Conservation (phyloP, 92 coral and sea anemone species). For the Diadumene lineata region DNA sequence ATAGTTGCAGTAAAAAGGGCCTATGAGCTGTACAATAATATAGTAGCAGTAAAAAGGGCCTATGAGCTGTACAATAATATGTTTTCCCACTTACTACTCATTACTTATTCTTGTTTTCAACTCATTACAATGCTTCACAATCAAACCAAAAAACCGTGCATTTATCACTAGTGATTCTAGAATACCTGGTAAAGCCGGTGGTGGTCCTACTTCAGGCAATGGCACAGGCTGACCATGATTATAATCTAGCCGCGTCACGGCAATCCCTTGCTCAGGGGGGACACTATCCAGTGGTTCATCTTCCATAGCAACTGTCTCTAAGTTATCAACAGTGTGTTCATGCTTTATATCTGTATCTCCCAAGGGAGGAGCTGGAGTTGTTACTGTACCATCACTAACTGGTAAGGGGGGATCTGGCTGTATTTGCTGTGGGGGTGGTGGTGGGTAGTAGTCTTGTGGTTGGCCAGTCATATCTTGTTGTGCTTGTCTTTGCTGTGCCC, state of each 20-base stretch:
- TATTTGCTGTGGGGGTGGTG: constrained; percentile 23
- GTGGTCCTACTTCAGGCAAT: constrained; percentile 35
- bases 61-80: background rate
- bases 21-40: background rate
- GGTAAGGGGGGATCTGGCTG: constrained; percentile 35
- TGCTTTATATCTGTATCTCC: constrained; percentile 56
- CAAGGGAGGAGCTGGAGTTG: constrained; percentile 74
- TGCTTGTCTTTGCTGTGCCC: constrained; percentile 96
- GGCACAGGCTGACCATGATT: constrained; percentile 49
- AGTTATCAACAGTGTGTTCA: constrained; percentile 59
- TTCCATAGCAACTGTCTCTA: constrained; percentile 93
- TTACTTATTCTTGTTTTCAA: too few species aligned
- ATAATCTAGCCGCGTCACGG: constrained; percentile 34
- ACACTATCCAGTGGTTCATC: constrained; percentile 59
- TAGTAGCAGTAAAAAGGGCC: too few species aligned
- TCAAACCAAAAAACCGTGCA: too few species aligned
- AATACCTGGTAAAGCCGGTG: constrained; percentile 31
- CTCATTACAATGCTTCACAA: too few species aligned
- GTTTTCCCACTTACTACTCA: background rate
- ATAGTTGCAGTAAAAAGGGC: too few species aligned
- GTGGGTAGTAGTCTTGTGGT: constrained; percentile 63
- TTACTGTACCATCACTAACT: constrained; percentile 27
- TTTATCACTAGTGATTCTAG: too few species aligned
- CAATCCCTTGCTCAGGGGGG: constrained; percentile 12
- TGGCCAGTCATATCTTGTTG: constrained; percentile 81